A percentile compares a stretch with the other conserved stretches of the same genome.
These are phyloP conservation scores for Axinella damicornis DNA, from an alignment of 37 sponge, comb jelly and placozoan species.

Conservation along the genomic window DNA sequence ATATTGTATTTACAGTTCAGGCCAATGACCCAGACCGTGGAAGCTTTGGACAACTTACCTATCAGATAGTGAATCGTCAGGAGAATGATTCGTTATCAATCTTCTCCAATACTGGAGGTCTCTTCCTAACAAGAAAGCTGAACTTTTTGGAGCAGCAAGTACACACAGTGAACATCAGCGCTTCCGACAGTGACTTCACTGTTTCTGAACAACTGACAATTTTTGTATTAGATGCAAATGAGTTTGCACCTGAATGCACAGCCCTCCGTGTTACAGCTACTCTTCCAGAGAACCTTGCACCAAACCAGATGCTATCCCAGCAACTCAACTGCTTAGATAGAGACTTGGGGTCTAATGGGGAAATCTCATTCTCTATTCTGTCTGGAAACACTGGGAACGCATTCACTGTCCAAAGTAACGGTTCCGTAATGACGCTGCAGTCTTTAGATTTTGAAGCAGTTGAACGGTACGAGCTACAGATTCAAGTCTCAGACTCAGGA, in stretches of 20 bases:
- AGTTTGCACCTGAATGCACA: slow-evolving; percentile 45
- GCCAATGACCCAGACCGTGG: slow-evolving; percentile 69
- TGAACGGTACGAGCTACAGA: slow-evolving; percentile 33
- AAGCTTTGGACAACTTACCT: slow-evolving; percentile 44
- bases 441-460: slow-evolving; percentile 5
- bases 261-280: not conserved
- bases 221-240: slow-evolving; percentile 56
- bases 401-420: not conserved
- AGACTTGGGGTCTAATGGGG: slow-evolving; percentile 45
- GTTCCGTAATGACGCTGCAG: not conserved
- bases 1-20: slow-evolving; percentile 41
- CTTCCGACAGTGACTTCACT: slow-evolving; percentile 28
- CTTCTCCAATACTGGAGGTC: slow-evolving; percentile 52
- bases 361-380: slow-evolving; percentile 28
- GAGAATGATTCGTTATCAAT: slow-evolving; percentile 30
- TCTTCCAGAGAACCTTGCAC: slow-evolving; percentile 5
- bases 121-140: slow-evolving; percentile 40
- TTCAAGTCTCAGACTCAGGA: slow-evolving; percentile 51
- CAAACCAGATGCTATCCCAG: not conserved
- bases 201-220: slow-evolving; percentile 30
- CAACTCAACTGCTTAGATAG: slow-evolving; percentile 51
- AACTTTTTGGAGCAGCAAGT: slow-evolving; percentile 22
- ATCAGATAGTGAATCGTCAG: slow-evolving; percentile 10
- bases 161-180: slow-evolving; percentile 61
- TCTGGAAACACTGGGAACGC: slow-evolving; percentile 2